Evolutionary conservation across 1,140 invertebrate genomes (phyloP).

Genomic region (Leptinotarsa texana): DNA sequence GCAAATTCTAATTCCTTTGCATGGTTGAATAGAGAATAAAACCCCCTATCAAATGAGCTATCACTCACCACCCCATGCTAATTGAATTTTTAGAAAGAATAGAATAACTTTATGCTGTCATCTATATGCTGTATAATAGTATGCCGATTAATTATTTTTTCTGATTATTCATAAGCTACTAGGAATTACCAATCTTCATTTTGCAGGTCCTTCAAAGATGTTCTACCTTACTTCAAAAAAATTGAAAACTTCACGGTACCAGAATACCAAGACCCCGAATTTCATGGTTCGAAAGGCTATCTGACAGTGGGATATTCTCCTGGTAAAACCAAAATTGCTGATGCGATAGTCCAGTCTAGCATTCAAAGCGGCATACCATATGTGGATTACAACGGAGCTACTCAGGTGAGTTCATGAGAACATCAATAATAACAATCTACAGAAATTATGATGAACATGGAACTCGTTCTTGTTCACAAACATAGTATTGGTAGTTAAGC

Average conservation of each 20-base stretch:
- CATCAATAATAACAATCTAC: no score
- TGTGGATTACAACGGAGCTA: slow-evolving; percentile 74
- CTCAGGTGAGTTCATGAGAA: slow-evolving; percentile 50
- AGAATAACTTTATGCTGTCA: no score
- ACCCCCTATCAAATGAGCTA: no score
- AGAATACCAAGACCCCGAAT: slow-evolving; percentile 57
- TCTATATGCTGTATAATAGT: no score
- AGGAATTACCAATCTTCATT: background rate
- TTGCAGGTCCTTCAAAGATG: slow-evolving; percentile 68
- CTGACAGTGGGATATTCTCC: slow-evolving; percentile 63
- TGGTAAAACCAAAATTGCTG: slow-evolving; percentile 64
- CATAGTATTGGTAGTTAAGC: no score
- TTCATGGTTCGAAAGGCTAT: slow-evolving; percentile 65
- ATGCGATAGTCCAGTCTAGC: slow-evolving; percentile 71
- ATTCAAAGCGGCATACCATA: slow-evolving; percentile 68
- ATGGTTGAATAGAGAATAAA: no score
- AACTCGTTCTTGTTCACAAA: background rate
- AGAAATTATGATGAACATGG: background rate
- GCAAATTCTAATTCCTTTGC: no score
- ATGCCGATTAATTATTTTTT: no score
- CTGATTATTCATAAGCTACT: no score
- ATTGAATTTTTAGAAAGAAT: no score
- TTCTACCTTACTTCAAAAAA: slow-evolving; percentile 82
- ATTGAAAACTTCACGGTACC: slow-evolving; percentile 70
- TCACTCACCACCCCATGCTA: no score